Conservation (phyloP, 2,888 invertebrate species). For the Papilio protenor region DNA sequence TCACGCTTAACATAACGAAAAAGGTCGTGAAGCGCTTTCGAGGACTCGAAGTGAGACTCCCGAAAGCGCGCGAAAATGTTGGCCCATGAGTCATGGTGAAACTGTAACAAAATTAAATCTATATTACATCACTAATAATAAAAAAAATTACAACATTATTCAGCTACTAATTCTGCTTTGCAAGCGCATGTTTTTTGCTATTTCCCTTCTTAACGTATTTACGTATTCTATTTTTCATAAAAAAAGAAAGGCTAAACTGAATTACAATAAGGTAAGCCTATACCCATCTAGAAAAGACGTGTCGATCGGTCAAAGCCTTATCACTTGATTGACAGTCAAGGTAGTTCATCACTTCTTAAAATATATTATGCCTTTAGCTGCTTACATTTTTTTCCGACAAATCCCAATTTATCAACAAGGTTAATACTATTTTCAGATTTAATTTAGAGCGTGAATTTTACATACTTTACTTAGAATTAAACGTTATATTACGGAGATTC, state of each 20-base stretch:
- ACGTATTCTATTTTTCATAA: not conserved
- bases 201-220: not conserved
- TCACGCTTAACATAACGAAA: not conserved
- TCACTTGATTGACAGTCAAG: not conserved
- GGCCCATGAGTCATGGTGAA: constrained; percentile 32
- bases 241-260: not conserved
- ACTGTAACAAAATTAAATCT: constrained; percentile 25
- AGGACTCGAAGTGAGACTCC: constrained; percentile 27
- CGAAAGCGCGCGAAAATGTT: constrained; percentile 34
- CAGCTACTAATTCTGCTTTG: not conserved
- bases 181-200: not conserved
- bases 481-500: not conserved
- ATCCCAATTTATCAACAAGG: too few relatives aligned
- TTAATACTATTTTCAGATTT: too few relatives aligned
- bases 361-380: too few relatives aligned
- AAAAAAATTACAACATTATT: too few relatives aligned
- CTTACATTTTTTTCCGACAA: not conserved
- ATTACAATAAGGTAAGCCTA: not conserved
- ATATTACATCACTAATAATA: too few relatives aligned
- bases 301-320: not conserved
- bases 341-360: too few relatives aligned
- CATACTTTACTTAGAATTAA: not conserved
- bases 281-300: not conserved
- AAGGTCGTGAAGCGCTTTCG: constrained; percentile 42
- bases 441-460: not conserved